Evolutionary conservation across 2,113 vertebrate species (phyloP).

Genomic region (Clarias gariepinus): DNA sequence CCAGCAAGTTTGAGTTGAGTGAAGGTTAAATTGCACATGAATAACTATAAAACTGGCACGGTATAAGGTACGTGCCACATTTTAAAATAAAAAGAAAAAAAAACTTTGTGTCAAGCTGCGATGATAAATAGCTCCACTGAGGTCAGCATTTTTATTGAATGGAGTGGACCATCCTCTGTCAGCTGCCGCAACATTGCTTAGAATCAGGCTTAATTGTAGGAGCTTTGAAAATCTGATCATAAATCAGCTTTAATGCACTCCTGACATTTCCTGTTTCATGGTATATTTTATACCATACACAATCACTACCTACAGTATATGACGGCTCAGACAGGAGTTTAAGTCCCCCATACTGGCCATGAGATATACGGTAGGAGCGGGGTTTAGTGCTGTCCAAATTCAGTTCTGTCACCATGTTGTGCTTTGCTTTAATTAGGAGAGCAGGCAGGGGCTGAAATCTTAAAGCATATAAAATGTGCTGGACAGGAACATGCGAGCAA

Average conservation of each 20-base stretch:
- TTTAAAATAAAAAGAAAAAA: neutral
- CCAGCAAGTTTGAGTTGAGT: neutral
- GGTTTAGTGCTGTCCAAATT: neutral
- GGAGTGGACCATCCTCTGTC: neutral
- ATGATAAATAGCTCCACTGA: neutral
- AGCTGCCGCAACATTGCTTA: neutral
- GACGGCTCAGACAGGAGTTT: neutral
- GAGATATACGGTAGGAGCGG: neutral
- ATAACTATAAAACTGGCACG: neutral
- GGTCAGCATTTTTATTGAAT: neutral
- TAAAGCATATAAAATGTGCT: neutral
- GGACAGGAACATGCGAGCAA: slow-evolving; percentile 4
- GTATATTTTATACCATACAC: neutral
- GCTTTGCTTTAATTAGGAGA: slow-evolving; percentile 1
- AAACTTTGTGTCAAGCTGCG: neutral
- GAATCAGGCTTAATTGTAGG: neutral
- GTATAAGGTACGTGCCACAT: neutral
- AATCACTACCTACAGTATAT: neutral
- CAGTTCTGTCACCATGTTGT: neutral
- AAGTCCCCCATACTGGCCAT: neutral
- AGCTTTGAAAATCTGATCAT: neutral
- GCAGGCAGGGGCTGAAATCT: neutral
- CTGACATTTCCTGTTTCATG: neutral
- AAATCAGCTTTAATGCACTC: neutral
- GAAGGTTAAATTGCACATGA: neutral